Evolutionary conservation across 1,140 invertebrate genomes (phyloP), one percentile per base, ranked within the genome.

Genomic region (Megathymus violae): DNA sequence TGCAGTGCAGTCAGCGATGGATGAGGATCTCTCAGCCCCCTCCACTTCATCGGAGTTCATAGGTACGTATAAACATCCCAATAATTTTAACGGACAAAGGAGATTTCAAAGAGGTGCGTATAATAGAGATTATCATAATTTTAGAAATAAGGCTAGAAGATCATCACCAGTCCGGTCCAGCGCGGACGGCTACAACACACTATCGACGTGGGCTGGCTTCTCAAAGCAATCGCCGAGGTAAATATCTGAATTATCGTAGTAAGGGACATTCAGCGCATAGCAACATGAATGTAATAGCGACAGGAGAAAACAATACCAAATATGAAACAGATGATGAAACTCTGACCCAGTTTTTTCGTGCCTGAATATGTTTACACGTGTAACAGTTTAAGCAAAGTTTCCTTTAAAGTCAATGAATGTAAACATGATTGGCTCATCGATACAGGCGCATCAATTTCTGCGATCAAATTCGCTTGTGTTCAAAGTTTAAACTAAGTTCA

Each of bases 311-410:
- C 27, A 22, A 22, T 22, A 22, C 19, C 19, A 22, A 3, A 2
- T 3, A 22, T 22, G 19, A 22, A 22, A 5, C 19, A 22, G 19
- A 22, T 22, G 19, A 22, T 22, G 19, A 22, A 22, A 22, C 19
- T 2, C 15, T 52, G 48, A 52, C 13, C 38, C 31, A 52, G 7
- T 52, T 52, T 52, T 52, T 52, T 52, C 31, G 31, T 52, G 48
- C 34, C 31, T 52, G 16, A 52, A 15, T 6, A 15, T 17, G 1
- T 25, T 17, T 47, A 25, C 0, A 25, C 44, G 1, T 47, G 44
- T 11, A 47, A 47, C 11, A 47, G 19, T 27, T 47, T 47, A 27
- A 47, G 11, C n/a, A 47, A 47, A 7, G 44, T 47, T 5, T 25
- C 44, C 10, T 47, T 47, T 47, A 27, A 0, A 0, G 11, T 47